Conservation (phyloP, 2,113 vertebrate species). For the Macroglossus sobrinus region DNA sequence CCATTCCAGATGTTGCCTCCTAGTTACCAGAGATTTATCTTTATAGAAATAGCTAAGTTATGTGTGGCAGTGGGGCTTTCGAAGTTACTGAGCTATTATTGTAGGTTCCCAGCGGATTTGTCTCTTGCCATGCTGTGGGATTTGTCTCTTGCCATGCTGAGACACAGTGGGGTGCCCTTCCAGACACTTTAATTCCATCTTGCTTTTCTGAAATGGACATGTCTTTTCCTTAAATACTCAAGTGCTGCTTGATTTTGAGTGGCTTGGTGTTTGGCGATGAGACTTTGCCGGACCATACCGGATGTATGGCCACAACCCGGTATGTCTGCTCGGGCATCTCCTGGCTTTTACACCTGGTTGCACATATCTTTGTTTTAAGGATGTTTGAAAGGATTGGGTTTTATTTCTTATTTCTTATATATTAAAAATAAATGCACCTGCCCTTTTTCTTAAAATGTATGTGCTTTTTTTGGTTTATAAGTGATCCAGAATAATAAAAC, state of each 20-base stretch:
- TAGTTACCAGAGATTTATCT: background rate
- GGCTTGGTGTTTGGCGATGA: background rate
- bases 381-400: background rate
- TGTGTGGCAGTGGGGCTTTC: background rate
- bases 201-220: background rate
- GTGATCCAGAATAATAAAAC: background rate
- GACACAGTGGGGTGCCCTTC: background rate
- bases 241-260: background rate
- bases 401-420: background rate
- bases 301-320: background rate
- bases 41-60: background rate
- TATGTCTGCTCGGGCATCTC: background rate
- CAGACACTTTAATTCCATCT: background rate
- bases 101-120: background rate
- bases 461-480: constrained; percentile 12
- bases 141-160: background rate
- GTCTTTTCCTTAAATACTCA: background rate
- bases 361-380: background rate
- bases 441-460: background rate
- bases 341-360: background rate
- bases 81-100: rapidly evolving
- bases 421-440: background rate
- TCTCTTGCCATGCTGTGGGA: background rate
- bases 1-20: background rate
- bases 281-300: background rate